Conservation (phyloP, 2,113 vertebrate genomes). For the Entosphenus tridentatus region DNA sequence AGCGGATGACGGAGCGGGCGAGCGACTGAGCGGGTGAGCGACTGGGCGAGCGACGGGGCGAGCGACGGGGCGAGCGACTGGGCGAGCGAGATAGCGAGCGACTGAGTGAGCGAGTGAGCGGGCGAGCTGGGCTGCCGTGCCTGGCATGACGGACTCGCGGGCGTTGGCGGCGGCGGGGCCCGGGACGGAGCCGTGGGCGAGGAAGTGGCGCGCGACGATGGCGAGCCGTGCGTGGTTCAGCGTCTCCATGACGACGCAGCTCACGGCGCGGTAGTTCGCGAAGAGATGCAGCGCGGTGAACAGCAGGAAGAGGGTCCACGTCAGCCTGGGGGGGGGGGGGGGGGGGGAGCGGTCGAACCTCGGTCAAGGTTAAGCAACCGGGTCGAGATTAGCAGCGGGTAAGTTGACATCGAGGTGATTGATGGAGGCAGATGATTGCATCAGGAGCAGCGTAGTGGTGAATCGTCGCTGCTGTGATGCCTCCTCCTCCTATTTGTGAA, state of each 20-base stretch:
- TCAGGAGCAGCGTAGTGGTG: no score
- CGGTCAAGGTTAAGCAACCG: no score
- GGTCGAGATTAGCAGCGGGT: no score
- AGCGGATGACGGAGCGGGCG: neutral
- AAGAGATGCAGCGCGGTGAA: slow-evolving; percentile 53
- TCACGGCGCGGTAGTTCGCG: slow-evolving; percentile 55
- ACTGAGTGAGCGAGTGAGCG: neutral
- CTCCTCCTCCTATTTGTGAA: no score
- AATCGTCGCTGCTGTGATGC: no score
- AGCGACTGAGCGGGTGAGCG: neutral
- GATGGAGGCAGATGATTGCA: no score
- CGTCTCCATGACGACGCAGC: slow-evolving; percentile 54
- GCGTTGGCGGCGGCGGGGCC: slow-evolving; percentile 29
- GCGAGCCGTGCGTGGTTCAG: slow-evolving; percentile 47
- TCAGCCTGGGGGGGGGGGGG: slow-evolving; percentile 23
- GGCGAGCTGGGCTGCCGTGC: slow-evolving; percentile 16
- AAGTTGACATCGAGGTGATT: no score
- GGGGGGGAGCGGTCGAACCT: neutral
- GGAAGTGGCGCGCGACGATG: slow-evolving; percentile 31
- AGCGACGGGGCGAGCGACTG: neutral
- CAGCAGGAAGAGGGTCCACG: slow-evolving; percentile 29
- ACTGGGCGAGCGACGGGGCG: neutral
- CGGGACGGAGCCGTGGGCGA: slow-evolving; percentile 22
- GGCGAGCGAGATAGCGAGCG: neutral
- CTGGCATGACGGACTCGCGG: slow-evolving; percentile 39